Conservation (phyloP, 2,113 vertebrate genomes). For the Erpornis zantholeuca region DNA sequence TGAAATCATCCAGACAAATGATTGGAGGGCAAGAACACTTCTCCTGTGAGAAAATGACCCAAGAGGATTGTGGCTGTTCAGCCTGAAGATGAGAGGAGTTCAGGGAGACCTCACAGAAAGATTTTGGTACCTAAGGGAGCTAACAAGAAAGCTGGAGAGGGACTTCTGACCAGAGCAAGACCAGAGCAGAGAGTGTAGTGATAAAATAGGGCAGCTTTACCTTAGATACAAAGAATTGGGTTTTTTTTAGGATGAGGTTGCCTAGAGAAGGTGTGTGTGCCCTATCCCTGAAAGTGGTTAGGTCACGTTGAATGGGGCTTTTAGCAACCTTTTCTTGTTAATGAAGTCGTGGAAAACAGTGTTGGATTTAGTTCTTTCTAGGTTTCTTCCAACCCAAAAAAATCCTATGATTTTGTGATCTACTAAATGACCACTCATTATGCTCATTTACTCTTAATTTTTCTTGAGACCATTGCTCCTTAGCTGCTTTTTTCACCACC, state of each 20-base stretch:
- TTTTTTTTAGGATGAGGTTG: accelerated
- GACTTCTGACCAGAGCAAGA: neutral
- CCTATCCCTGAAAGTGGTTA: neutral
- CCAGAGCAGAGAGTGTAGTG: neutral
- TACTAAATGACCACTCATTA: neutral
- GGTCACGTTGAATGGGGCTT: accelerated
- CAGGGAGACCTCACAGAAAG: neutral
- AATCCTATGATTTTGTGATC: neutral
- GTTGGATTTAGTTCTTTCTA: neutral
- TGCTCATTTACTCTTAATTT: accelerated
- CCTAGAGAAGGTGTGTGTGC: neutral
- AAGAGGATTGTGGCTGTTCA: neutral
- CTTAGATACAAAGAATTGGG: neutral
- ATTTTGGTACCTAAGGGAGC: neutral
- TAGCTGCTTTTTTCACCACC: neutral
- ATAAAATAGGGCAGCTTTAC: neutral
- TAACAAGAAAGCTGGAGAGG: neutral
- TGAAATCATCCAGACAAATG: neutral
- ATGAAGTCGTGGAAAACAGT: neutral
- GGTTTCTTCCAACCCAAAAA: neutral
- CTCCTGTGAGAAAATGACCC: neutral
- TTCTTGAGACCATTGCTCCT: neutral
- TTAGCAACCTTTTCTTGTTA: neutral
- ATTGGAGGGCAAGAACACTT: neutral
- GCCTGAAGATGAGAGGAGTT: neutral